Evolutionary conservation across 1,140 invertebrate genomes (phyloP).

Genomic region (Lepidotrigona ventralis): DNA sequence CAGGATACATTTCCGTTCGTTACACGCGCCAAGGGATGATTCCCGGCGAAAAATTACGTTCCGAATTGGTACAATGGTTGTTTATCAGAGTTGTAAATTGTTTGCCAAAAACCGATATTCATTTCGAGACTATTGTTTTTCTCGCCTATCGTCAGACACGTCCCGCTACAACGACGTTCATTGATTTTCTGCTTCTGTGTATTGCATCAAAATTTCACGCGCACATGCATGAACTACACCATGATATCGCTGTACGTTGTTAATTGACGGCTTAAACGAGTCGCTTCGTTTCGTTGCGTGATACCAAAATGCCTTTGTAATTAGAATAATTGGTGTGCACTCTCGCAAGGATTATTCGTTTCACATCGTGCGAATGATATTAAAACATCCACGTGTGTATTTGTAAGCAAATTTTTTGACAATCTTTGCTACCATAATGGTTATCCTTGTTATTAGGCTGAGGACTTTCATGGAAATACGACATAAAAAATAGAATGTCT

Average conservation of each 20-base stretch:
- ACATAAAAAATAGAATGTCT: neutral
- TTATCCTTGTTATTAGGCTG: too few species aligned
- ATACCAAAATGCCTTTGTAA: constrained; percentile 1
- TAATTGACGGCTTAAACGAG: constrained; percentile 20
- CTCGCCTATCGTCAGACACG: neutral
- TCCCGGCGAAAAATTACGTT: neutral
- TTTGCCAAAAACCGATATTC: constrained; percentile 35
- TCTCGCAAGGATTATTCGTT: neutral
- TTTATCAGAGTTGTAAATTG: constrained; percentile 20
- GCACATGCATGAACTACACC: neutral
- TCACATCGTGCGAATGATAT: neutral
- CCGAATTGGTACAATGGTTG: neutral
- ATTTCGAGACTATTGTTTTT: constrained; percentile 14
- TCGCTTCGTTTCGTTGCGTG: neutral
- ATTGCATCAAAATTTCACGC: constrained; percentile 1
- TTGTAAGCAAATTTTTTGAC: neutral
- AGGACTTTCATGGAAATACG: too few species aligned
- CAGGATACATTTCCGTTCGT: constrained; percentile 4
- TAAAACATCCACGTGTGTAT: neutral
- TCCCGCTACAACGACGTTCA: neutral
- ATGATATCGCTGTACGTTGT: constrained; percentile 7
- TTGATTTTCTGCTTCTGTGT: constrained; percentile 5
- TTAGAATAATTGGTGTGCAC: neutral
- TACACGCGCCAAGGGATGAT: neutral
- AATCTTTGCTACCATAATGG: neutral